Conservation (phyloP, 2,888 invertebrate genomes). For the Stenolophus ochropezus region DNA sequence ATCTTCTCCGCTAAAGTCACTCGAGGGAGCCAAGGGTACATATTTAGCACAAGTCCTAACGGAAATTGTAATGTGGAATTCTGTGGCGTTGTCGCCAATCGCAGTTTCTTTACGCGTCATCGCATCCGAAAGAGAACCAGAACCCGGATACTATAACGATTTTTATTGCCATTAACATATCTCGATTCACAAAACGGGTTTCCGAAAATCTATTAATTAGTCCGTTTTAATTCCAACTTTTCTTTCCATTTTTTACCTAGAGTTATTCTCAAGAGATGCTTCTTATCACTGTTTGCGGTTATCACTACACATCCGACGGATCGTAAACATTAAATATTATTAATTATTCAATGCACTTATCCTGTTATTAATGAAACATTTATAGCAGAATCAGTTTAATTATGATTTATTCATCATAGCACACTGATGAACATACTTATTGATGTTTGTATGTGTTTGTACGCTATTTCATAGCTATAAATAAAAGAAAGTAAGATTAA, state of each 20-base stretch:
- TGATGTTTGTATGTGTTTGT: conserved; percentile 32
- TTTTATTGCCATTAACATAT: conserved; percentile 39
- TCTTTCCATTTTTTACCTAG: no score
- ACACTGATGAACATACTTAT: conserved; percentile 21
- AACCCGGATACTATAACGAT: conserved; percentile 27
- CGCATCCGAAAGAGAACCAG: conserved; percentile 39
- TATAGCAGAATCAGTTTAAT: conserved; percentile 53
- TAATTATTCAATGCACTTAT: conserved; percentile 57
- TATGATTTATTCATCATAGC: conserved; percentile 55
- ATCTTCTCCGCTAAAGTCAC: conserved; percentile 18
- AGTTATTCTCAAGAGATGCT: no score
- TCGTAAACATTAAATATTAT: conserved; percentile 56
- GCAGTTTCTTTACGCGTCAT: conserved; percentile 41
- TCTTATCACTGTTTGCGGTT: neutral
- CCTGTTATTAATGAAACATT: conserved; percentile 56
- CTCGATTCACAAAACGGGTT: conserved; percentile 38
- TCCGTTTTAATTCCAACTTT: no score
- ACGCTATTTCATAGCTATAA: conserved; percentile 9
- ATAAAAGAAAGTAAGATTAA: conserved; percentile 45
- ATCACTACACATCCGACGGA: conserved; percentile 42
- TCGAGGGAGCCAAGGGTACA: conserved; percentile 38
- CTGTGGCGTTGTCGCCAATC: conserved; percentile 26
- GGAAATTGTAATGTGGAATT: conserved; percentile 54
- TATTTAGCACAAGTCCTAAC: conserved; percentile 47
- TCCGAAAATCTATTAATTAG: conserved; percentile 28